phyloP scores from a whole-genome alignment of 1,140 invertebrate species.

The Steinernema feltiae region DNA sequence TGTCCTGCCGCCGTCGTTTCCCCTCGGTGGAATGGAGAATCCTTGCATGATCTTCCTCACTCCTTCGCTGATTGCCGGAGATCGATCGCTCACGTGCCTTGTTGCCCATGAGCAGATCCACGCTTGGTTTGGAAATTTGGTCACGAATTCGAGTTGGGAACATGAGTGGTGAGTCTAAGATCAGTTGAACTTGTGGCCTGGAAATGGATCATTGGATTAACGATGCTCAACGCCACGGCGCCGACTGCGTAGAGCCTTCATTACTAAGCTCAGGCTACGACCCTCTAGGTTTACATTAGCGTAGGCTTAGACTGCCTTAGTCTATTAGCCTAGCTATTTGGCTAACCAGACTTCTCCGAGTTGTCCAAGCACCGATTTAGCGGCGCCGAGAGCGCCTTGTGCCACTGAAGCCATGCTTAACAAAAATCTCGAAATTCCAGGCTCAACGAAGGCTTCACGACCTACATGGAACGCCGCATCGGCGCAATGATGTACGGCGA shows the following conservation, averaged over 20 bases:
- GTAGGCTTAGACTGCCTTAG: too few relatives aligned
- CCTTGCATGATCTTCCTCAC: neutral
- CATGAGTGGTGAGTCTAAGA: neutral
- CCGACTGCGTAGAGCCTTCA: too few relatives aligned
- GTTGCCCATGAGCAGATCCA: slow-evolving; percentile 5
- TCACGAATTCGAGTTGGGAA: neutral
- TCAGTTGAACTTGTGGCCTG: too few relatives aligned
- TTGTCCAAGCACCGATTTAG: too few relatives aligned
- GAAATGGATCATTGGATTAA: neutral
- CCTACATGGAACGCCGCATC: slow-evolving; percentile 4
- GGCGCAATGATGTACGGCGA: neutral
- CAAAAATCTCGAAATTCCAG: slow-evolving; percentile 47
- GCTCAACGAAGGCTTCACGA: slow-evolving; percentile 60
- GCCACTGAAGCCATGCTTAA: too few relatives aligned
- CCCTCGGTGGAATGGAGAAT: slow-evolving; percentile 6
- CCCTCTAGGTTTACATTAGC: too few relatives aligned
- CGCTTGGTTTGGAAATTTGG: neutral
- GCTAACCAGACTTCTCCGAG: too few relatives aligned
- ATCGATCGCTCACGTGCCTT: neutral
- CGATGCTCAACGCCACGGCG: too few relatives aligned
- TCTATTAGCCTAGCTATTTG: too few relatives aligned
- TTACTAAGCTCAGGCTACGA: too few relatives aligned
- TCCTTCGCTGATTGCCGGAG: slow-evolving; percentile 1
- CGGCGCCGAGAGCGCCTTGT: too few relatives aligned
- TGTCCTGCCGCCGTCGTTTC: neutral